Base-by-base conservation (phyloP, 1,140 invertebrate genomes). In the Charaxes varanes region DNA sequence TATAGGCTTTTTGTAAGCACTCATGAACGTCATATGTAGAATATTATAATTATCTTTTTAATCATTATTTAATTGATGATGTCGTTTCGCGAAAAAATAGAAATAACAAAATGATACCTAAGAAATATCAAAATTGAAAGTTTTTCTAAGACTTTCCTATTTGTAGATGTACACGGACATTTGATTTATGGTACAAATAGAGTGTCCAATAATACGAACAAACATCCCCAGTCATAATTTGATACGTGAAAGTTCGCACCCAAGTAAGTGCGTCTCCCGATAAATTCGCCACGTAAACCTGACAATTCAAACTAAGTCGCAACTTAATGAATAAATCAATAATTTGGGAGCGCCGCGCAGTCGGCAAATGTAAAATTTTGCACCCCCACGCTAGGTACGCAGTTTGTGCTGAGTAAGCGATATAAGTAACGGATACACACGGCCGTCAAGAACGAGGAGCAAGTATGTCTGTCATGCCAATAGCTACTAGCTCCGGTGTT, bases 301-400 rank as follows among this genome's bases (percentile, higher is more conserved):
- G 45, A 47, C 50, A 49, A 56, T 53, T 41, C 44, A 31, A 46
- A 52, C 32, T 44, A 49, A 60, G 48, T 62, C 36, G 34, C 37
- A 54, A 62, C 41, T 55, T 62, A 67, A 61, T 62, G 61, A 67
- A 64, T 57, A 59, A 68, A 62, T 64, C 53, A 61, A 61, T 57
- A 61, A 65, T 60, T 58, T 46, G 47, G 36, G 28, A 46, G 36
- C 41, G 28, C 24, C 33, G 44, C 44, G 42, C 33, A 45, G 35
- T 34, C 35, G 26, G 52, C 12, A 19, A 51, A 56, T 55, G 58
- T 58, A 53, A 50, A 64, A 64, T 68, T 62, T 62, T 57, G 55
- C 58, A 52, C 52, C 51, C 48, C 51, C 41, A 26, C 47, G 22
- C 28, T 46, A 32, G 32, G 36, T 35, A 19, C 27, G 38, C 30